Base-by-base conservation (phyloP, 2,113 vertebrate species). In the Apistogramma diplotaenia region DNA sequence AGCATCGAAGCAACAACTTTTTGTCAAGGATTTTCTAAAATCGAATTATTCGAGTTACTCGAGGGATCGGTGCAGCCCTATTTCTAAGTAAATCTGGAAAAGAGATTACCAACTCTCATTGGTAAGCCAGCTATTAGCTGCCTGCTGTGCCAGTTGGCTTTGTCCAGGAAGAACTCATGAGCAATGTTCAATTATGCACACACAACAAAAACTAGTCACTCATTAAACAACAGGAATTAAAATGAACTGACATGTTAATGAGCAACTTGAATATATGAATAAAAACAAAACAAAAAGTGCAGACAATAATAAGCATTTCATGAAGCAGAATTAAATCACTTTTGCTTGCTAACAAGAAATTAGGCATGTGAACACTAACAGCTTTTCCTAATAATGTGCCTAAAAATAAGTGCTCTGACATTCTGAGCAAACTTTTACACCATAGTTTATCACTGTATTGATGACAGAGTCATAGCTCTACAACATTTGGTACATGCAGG, bases 301-400 rank as follows among this genome's bases (percentile, higher is more conserved):
- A 76, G 55, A 83, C 71, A 49, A 23, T 43, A 49, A 87, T 72
- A 81, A 85, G 77, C 71, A 80, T 85, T 88, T 75, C 13, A 19
- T 78, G 53, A 83, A 76, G 70, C 27, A 82, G 82, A 83, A 83
- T 80, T 59, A 78, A 73, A 86, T 85, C 18, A 73, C 49, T 79
- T 79, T 25, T 40, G 27, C 56, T 72, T 43, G 53, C 71, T 73
- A 89, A 85, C 74, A 85, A 87, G 62, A 81, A 58, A 19, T 40
- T 74, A 25, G 54, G 40, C 60, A 40, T 16, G 25, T 31, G n/a
- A 82, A 82, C 53, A 58, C 15, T 31, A 74, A 55, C 27, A 56
- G 46, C 49, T 58, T 37, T 43, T 72, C 21, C 56, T 70, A 72
- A 86, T 29, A 71, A 31, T 0, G 21, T 12, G 25, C 49, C 53